phyloP scores from a whole-genome alignment of 2,888 invertebrate species.

The Epistrophe eligans region DNA sequence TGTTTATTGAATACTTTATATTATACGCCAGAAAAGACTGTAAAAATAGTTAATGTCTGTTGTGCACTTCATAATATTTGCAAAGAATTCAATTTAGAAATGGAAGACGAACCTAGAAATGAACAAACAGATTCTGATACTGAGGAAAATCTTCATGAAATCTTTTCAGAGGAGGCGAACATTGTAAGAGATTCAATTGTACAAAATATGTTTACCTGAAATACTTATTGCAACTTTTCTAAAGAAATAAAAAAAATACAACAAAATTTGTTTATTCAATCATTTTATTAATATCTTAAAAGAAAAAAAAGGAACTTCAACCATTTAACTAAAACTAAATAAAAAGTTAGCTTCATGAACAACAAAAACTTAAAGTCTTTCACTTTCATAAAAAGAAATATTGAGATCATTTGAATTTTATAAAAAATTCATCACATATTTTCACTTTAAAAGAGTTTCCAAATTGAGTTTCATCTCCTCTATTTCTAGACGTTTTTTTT shows the following conservation, averaged over 20 bases:
- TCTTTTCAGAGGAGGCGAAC: not conserved
- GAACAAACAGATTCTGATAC: not conserved
- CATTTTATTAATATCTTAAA: too few species aligned
- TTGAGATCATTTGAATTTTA: too few species aligned
- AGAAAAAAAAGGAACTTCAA: too few species aligned
- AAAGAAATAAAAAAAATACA: too few species aligned
- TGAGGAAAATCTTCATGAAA: not conserved
- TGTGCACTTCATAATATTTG: constrained; percentile 18
- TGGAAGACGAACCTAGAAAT: constrained; percentile 12
- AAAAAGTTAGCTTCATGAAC: too few species aligned
- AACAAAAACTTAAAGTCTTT: too few species aligned
- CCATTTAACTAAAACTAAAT: too few species aligned
- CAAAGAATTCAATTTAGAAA: constrained; percentile 16
- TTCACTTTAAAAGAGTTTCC: too few species aligned
- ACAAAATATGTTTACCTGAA: not conserved
- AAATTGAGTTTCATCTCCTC: not conserved
- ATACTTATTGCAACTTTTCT: too few species aligned
- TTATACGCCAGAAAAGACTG: constrained; percentile 9
- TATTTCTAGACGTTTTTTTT: not conserved
- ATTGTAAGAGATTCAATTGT: not conserved
- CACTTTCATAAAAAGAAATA: too few species aligned
- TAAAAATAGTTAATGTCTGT: constrained; percentile 16
- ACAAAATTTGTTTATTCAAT: too few species aligned
- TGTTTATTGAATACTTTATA: constrained; percentile 16
- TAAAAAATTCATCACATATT: too few species aligned